Percentiles rank a stretch among this genome's conserved stretches.
Conservation (phyloP, 2,113 vertebrate genomes). For the Synodontis membranacea region DNA sequence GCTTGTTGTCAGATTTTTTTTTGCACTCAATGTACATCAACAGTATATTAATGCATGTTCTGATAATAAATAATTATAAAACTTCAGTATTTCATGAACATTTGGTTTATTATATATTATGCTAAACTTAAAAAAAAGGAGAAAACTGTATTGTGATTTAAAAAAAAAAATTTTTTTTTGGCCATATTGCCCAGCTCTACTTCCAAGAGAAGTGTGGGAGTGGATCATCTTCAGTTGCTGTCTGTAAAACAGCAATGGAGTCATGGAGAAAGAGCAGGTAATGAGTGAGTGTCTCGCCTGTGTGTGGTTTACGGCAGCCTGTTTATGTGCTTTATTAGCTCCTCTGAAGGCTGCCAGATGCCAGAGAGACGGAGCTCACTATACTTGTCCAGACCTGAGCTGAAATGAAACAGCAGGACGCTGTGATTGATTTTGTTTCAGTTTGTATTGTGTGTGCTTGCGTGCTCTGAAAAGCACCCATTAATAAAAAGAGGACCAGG, state of each 20-base stretch:
- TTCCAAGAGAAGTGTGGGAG: not conserved
- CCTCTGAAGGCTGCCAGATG: not conserved
- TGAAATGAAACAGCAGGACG: not conserved
- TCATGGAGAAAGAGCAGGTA: not conserved
- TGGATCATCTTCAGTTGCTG: not conserved
- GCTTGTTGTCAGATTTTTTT: not conserved
- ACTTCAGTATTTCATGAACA: not conserved
- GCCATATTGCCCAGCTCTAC: not conserved
- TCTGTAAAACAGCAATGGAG: not conserved
- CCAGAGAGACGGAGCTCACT: not conserved
- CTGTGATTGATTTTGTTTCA: not conserved
- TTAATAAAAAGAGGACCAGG: not conserved
- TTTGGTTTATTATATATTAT: not conserved
- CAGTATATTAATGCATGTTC: not conserved
- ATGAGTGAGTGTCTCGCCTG: not conserved
- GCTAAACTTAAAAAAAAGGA: not conserved
- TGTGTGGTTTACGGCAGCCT: not conserved
- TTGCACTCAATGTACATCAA: not conserved
- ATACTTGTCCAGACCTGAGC: not conserved
- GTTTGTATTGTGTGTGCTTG: not conserved
- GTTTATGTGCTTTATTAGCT: not conserved
- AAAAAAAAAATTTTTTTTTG: too few species aligned
- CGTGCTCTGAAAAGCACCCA: not conserved
- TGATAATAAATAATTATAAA: not conserved
- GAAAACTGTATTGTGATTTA: not conserved